phyloP scores from a whole-genome alignment of 2,113 vertebrate genomes.

The Notarius lentiginosus region DNA sequence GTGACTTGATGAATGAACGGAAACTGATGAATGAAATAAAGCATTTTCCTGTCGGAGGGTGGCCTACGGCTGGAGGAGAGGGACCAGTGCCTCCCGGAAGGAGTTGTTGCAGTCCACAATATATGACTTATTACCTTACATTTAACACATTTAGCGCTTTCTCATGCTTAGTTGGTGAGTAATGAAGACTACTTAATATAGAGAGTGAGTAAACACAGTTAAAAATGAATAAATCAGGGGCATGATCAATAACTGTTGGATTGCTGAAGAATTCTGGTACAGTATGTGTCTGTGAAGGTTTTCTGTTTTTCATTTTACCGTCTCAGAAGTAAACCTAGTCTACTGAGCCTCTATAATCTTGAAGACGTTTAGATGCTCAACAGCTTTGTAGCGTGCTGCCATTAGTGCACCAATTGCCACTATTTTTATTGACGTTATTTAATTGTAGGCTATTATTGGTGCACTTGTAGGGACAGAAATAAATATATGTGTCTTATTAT shows the following conservation, averaged over 20 bases:
- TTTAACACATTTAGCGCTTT: background rate
- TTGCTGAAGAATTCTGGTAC: background rate
- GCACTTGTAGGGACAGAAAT: background rate
- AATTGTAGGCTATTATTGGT: background rate
- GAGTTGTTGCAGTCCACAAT: background rate
- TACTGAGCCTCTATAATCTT: background rate
- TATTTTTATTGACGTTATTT: background rate
- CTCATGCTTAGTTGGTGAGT: background rate
- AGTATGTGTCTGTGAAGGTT: background rate
- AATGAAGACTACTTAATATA: background rate
- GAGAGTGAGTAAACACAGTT: background rate
- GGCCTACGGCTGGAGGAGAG: conserved; percentile 7
- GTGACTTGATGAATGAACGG: conserved; percentile 63
- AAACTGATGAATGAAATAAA: conserved; percentile 63
- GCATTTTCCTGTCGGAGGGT: conserved; percentile 45
- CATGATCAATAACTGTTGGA: background rate
- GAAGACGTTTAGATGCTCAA: background rate
- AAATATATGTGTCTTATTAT: background rate
- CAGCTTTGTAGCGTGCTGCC: background rate
- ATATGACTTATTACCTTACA: background rate
- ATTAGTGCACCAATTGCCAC: background rate
- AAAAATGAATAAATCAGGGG: background rate
- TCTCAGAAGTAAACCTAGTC: background rate
- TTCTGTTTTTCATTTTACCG: background rate
- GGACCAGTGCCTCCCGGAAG: conserved; percentile 32